Evolutionary conservation across 2,888 invertebrate genomes (phyloP), one percentile per base, ranked within the genome.

Genomic region (Axea sp.): DNA sequence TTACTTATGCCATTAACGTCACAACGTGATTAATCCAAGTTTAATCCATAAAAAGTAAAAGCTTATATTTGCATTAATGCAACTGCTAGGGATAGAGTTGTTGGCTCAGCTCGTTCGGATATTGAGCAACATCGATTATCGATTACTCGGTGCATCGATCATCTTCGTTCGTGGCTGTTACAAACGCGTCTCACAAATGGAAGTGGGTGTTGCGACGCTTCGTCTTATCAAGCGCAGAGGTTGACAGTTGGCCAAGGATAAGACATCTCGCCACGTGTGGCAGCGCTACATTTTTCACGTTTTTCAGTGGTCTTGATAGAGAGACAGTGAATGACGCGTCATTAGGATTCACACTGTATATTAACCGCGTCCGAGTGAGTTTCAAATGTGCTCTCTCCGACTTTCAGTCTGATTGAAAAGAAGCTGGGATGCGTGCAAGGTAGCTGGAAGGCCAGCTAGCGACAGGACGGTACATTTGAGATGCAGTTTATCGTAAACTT

Each of bases 401-500:
- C n/a, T n/a, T n/a, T n/a, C 8, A 14, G 22, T 30, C 39, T 0
- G 26, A 33, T 33, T 33, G 22, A 49, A 62, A n/a, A 60, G 47
- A 62, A 41, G 9, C 39, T 22, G 35, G 19, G 12, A 19, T 37
- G 33, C 30, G 68, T 77, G 78, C 78, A 78, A 82, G 79, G 84
- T 83, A 85, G 85, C 84, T 83, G 81, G 84, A 82, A 82, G 82
- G 82, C 82, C 81, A 84, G 84, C 84, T 85, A 84, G 82, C 81
- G 81, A 80, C 76, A 76, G 78, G 81, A 81, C 80, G 84, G 83
- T 82, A 81, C 82, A 82, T 83, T 84, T 83, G 79, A 19, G 12
- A 47, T 82, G 80, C 81, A 82, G 80, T 83, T 84, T 82, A 80
- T 82, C 83, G 84, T 83, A 84, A 85, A 84, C 82, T 81, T 81